These are phyloP conservation scores for Bambusicola thoracicus DNA, from an alignment of 2,113 vertebrate genomes.

Conservation along the genomic window DNA sequence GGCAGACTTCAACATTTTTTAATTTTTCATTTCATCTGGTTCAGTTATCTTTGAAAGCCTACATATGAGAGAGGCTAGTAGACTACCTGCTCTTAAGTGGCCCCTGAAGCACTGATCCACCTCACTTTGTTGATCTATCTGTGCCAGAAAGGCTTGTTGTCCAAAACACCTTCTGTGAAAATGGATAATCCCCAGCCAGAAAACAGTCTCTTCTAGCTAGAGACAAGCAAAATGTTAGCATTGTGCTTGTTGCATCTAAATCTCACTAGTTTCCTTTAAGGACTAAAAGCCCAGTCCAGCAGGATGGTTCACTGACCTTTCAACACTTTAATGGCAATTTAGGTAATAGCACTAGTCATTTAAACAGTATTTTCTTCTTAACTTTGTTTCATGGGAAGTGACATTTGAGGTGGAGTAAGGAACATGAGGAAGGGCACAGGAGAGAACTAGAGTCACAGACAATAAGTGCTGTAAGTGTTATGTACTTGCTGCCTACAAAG, in stretches of 20 bases:
- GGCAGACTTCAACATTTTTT: neutral
- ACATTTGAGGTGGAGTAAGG: neutral
- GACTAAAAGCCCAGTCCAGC: neutral
- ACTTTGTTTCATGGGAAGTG: neutral
- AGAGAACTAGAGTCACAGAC: neutral
- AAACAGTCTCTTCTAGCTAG: neutral
- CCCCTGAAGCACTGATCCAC: neutral
- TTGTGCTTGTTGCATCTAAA: neutral
- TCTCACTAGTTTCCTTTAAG: neutral
- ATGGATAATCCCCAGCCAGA: neutral
- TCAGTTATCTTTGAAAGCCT: neutral
- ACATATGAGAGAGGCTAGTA: neutral
- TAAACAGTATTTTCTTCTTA: neutral
- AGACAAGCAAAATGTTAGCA: neutral
- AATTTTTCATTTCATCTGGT: neutral
- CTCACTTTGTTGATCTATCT: neutral
- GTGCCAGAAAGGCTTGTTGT: neutral
- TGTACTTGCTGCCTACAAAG: neutral
- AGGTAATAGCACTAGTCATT: neutral
- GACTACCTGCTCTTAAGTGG: neutral
- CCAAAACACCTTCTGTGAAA: neutral
- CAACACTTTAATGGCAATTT: neutral
- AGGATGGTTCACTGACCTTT: neutral
- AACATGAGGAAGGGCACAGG: neutral
- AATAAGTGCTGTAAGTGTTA: neutral